phyloP scores from a whole-genome alignment of 2,797 vertebrate genomes.

The Scolopax bukidnonensis region DNA sequence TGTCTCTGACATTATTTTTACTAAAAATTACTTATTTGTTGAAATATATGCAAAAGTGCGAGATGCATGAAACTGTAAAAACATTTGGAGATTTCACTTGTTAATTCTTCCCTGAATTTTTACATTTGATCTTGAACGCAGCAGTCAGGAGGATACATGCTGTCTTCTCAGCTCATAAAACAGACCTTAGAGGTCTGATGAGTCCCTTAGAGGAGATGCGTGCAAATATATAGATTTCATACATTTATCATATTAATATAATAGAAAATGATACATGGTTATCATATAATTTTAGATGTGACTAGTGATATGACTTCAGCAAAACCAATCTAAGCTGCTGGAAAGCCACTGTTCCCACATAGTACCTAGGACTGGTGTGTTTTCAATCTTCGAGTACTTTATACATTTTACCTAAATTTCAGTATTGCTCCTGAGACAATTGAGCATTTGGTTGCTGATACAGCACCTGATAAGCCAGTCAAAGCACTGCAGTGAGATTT shows the following conservation, averaged over 20 bases:
- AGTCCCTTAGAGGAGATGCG: background rate
- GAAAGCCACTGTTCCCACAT: background rate
- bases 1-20: background rate
- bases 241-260: background rate
- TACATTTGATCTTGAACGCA: background rate
- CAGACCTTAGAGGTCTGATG: background rate
- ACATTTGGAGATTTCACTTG: background rate
- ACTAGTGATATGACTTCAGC: background rate
- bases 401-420: background rate
- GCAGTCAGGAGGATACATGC: background rate
- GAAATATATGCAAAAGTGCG: background rate
- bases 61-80: background rate
- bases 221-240: background rate
- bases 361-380: background rate
- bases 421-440: background rate
- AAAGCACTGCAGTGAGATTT: background rate
- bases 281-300: background rate
- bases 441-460: background rate
- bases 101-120: background rate
- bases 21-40: background rate
- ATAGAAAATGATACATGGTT: background rate
- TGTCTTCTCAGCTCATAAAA: background rate
- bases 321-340: background rate
- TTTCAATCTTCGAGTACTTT: background rate
- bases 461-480: background rate